Conservation (phyloP, 2,113 vertebrate genomes). For the Onychostruthus taczanowskii region DNA sequence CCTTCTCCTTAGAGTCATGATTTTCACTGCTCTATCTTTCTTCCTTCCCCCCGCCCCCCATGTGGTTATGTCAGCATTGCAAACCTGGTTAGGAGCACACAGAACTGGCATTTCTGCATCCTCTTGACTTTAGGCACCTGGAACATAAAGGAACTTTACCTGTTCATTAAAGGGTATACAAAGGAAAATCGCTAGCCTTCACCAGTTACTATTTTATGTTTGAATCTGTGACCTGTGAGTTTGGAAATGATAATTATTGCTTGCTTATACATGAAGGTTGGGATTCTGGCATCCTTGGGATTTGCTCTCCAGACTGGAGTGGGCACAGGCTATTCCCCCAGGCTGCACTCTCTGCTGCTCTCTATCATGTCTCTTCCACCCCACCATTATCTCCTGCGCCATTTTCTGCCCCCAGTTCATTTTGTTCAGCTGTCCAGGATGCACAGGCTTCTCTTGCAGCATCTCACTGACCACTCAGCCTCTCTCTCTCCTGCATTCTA, state of each 20-base stretch:
- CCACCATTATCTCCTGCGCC: not conserved
- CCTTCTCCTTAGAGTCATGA: fast-evolving
- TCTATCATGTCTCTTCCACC: fast-evolving
- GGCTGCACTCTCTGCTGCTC: not conserved
- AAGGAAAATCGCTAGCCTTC: not conserved
- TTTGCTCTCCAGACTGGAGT: not conserved
- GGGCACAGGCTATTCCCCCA: not conserved
- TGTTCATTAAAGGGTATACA: not conserved
- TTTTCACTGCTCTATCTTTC: not conserved
- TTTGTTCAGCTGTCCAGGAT: not conserved
- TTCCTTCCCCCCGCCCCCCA: not conserved
- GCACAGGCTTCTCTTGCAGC: not conserved
- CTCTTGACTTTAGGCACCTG: not conserved
- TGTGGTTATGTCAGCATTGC: not conserved
- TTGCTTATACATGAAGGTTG: not conserved
- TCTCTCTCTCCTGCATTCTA: not conserved
- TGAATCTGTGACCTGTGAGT: not conserved
- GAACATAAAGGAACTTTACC: not conserved
- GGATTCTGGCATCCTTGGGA: not conserved
- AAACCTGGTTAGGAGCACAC: not conserved
- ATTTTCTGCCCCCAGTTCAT: not conserved
- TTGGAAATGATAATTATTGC: not conserved
- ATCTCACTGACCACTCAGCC: not conserved
- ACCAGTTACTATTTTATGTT: not conserved
- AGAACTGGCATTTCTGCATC: not conserved